A percentile compares a stretch with the other conserved stretches of the same genome.
These are phyloP conservation scores for Pavo muticus DNA, from an alignment of 2,113 vertebrate genomes.

Conservation along the genomic window DNA sequence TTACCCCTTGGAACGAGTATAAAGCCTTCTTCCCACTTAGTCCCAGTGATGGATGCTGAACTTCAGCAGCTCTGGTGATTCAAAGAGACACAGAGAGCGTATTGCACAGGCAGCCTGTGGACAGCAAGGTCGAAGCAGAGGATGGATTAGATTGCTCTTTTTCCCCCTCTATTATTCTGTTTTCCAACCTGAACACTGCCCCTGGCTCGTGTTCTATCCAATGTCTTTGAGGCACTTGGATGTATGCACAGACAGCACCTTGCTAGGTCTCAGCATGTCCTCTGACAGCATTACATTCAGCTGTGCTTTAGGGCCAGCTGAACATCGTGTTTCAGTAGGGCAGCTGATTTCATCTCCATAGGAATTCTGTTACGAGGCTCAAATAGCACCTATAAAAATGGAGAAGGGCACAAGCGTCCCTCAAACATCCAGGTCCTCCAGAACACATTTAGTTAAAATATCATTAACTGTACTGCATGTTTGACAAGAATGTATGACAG, in stretches of 20 bases:
- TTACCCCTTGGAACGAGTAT: neutral
- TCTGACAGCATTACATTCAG: neutral
- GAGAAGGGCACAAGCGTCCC: constrained; percentile 50
- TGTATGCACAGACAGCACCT: neutral
- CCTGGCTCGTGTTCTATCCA: neutral
- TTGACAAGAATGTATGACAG: constrained; percentile 73
- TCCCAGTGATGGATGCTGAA: fast-evolving
- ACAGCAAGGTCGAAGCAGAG: neutral
- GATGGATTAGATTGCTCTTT: neutral
- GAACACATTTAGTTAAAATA: constrained; percentile 56
- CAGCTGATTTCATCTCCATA: constrained; percentile 13
- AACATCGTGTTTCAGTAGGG: constrained; percentile 1
- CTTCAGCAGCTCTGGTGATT: neutral
- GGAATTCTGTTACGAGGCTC: constrained; percentile 32
- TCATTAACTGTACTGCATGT: constrained; percentile 64
- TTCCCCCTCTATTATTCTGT: neutral
- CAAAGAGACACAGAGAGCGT: fast-evolving
- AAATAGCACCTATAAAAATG: constrained; percentile 48
- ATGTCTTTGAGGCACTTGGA: neutral
- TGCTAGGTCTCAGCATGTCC: neutral
- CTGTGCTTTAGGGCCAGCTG: constrained; percentile 20
- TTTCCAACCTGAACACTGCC: neutral
- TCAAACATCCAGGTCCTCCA: constrained; percentile 9
- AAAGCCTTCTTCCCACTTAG: neutral
- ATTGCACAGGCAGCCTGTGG: fast-evolving